A percentile compares a stretch with the other conserved stretches of the same genome.
These are phyloP conservation scores for Odocoileus virginianus DNA, from an alignment of 2,113 vertebrate species.

Conservation along the genomic window DNA sequence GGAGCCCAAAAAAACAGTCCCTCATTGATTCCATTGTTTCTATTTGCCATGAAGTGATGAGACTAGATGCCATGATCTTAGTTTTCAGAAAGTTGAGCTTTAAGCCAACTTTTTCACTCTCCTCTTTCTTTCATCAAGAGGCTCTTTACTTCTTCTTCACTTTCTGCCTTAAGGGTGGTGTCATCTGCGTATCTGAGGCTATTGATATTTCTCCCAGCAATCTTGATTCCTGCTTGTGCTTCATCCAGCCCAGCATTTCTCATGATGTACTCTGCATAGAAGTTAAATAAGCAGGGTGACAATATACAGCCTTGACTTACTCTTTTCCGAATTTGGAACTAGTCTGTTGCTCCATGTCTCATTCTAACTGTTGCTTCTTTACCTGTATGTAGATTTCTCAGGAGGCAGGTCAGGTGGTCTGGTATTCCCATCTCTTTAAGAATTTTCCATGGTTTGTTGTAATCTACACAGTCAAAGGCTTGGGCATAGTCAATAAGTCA, in stretches of 20 bases:
- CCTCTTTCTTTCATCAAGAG: too few relatives aligned
- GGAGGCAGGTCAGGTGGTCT: background rate
- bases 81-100: too few relatives aligned
- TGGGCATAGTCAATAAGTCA: background rate
- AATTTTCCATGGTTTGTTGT: background rate
- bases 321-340: background rate
- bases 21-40: too few relatives aligned
- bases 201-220: too few relatives aligned
- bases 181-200: too few relatives aligned
- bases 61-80: too few relatives aligned
- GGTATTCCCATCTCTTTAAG: background rate
- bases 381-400: background rate
- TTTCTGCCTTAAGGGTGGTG: too few relatives aligned
- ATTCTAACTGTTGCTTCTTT: background rate
- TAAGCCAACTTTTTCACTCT: too few relatives aligned
- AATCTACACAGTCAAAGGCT: background rate
- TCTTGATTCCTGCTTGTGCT: too few relatives aligned
- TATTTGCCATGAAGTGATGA: too few relatives aligned
- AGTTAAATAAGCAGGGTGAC: background rate
- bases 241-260: background rate
- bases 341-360: background rate
- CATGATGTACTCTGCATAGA: background rate
- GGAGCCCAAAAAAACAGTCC: too few relatives aligned
- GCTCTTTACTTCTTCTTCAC: too few relatives aligned
- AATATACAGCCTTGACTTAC: background rate